Evolutionary conservation across 1,140 invertebrate genomes (phyloP).

Genomic region (Leucophenga varia): DNA sequence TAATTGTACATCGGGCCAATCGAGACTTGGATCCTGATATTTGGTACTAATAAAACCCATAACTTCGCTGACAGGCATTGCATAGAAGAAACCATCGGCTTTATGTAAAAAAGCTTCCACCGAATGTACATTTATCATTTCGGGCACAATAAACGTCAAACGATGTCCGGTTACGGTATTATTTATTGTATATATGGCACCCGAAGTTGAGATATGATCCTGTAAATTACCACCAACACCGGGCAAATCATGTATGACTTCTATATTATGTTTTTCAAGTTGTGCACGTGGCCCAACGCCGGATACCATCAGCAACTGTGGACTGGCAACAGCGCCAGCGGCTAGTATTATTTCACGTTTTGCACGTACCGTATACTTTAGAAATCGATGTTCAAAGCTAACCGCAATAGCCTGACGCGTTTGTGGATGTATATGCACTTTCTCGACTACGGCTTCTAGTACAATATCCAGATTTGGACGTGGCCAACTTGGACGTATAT

Average conservation of each 20-base stretch:
- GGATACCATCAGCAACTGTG: constrained; percentile 80
- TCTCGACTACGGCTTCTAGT: constrained; percentile 65
- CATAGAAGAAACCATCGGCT: constrained; percentile 65
- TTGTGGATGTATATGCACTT: constrained; percentile 64
- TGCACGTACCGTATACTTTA: constrained; percentile 58
- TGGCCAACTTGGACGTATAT: constrained; percentile 68
- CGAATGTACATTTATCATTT: constrained; percentile 59
- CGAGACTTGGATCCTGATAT: constrained; percentile 64
- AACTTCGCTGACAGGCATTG: constrained; percentile 69
- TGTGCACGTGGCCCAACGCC: constrained; percentile 69
- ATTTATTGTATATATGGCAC: constrained; percentile 62
- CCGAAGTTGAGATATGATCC: constrained; percentile 71
- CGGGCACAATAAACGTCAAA: constrained; percentile 64
- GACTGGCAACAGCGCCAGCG: constrained; percentile 71
- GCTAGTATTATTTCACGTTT: constrained; percentile 71
- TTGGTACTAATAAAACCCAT: constrained; percentile 77
- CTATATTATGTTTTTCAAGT: constrained; percentile 60
- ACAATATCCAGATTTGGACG: constrained; percentile 75
- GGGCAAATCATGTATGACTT: constrained; percentile 60
- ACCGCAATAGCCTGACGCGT: constrained; percentile 65
- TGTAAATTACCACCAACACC: constrained; percentile 81
- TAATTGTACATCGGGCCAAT: constrained; percentile 78
- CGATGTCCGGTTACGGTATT: constrained; percentile 56
- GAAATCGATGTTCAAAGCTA: constrained; percentile 60
- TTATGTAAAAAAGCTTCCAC: constrained; percentile 62